phyloP scores from a whole-genome alignment of 2,113 vertebrate species.

The Paralichthys olivaceus region DNA sequence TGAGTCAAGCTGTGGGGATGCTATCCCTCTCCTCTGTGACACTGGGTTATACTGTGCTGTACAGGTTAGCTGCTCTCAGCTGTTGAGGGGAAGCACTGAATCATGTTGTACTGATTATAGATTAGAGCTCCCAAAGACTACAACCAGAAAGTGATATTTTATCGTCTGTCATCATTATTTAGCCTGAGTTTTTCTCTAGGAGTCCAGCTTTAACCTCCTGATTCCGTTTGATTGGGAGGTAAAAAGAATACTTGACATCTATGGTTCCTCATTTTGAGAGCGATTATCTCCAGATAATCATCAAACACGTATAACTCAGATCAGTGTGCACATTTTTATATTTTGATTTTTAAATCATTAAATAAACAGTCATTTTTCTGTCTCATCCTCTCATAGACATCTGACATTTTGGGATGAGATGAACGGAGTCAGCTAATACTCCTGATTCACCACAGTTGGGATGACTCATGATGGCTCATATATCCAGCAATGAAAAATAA shows the following conservation, averaged over 20 bases:
- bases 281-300: background rate
- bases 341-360: no score
- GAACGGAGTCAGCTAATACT: background rate
- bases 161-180: conserved; percentile 1
- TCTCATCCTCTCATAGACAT: background rate
- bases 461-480: background rate
- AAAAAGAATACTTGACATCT: background rate
- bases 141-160: background rate
- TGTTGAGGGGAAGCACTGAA: background rate
- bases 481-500: no score
- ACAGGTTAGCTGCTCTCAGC: conserved; percentile 28
- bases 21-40: conserved; percentile 3
- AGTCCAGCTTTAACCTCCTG: background rate
- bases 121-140: background rate
- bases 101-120: no score
- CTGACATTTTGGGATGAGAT: background rate
- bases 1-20: conserved; percentile 27
- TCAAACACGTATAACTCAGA: background rate
- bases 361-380: background rate
- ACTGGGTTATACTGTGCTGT: background rate
- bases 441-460: no score
- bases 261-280: background rate
- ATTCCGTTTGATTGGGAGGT: background rate
- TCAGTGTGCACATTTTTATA: background rate
- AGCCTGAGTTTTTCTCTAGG: conserved; percentile 4